Evolutionary conservation across 2,113 vertebrate genomes (phyloP), one percentile per base, ranked within the genome.

Genomic region (Apistogramma diplotaenia): DNA sequence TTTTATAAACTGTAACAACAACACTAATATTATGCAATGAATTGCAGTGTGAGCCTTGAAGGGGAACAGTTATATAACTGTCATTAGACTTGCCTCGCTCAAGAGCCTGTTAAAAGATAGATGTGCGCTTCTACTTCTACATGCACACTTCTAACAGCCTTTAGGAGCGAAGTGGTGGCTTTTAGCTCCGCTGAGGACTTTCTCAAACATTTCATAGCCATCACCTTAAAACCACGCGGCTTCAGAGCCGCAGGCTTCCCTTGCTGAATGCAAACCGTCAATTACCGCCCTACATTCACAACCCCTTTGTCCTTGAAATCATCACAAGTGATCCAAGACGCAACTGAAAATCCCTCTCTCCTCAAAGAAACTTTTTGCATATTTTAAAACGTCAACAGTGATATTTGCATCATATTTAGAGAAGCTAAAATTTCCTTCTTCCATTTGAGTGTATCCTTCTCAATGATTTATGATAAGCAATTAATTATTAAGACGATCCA

Each of bases 401-500:
- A 27, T 5, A 8, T 81, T 33, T 76, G 76, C 79, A 53, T 87
- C 84, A 31, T 60, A 67, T 85, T 78, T 87, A 19, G 33, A 35
- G 62, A 74, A 85, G 85, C 84, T 87, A 89, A 89, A 82, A 88
- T 87, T 80, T 87, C 85, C 81, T 67, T 81, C 89, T 88, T 71
- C 57, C 79, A 31, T 79, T 78, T 16, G 78, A 89, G 72, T n/a
- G 72, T 46, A 27, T 78, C 67, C 86, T 31, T 33, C 78, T 95
- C 77, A 91, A 94, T 90, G 89, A 94, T 95, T 94, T 83, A 95
- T 93, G 91, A 82, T 51, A 7, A 75, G 21, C n/a, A n/a, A 90
- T 95, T 89, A 91, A 95, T 94, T 94, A 95, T 95, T 95, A 87
- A 95, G 82, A 74, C 58, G 11, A 81, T 79, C 88, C 92, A 90